Evolutionary conservation across 2,888 invertebrate genomes (phyloP).

Genomic region (Acheta domesticus): DNA sequence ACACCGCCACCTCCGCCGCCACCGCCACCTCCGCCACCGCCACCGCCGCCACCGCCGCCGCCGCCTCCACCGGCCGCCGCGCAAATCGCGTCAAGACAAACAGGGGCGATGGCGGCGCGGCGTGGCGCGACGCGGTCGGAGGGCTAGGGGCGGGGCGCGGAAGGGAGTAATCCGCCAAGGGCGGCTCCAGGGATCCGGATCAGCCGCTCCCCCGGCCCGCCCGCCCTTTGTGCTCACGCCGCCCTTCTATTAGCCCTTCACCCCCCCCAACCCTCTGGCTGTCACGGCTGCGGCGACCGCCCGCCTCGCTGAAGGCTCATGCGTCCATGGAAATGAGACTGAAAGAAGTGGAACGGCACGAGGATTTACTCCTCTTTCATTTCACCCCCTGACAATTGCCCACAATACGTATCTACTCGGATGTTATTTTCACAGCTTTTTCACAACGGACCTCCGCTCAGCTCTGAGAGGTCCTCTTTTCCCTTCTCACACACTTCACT

Average conservation of each 20-base stretch:
- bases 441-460: no score
- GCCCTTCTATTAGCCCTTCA: background rate
- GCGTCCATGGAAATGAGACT: no score
- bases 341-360: no score
- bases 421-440: no score
- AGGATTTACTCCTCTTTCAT: no score
- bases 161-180: background rate
- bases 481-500: no score
- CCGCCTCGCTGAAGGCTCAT: background rate
- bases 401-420: no score
- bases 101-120: background rate
- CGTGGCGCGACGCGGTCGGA: background rate
- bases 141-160: background rate
- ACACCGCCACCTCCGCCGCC: background rate
- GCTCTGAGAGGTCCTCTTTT: no score
- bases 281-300: background rate
- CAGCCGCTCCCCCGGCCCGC: background rate
- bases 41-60: background rate
- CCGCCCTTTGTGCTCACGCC: background rate
- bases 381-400: no score
- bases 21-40: background rate
- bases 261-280: background rate
- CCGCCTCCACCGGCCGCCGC: background rate
- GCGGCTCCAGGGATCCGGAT: background rate
- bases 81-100: slow-evolving; percentile 18